Conservation (phyloP, 2,888 invertebrate species). For the Pandemis heparana region DNA sequence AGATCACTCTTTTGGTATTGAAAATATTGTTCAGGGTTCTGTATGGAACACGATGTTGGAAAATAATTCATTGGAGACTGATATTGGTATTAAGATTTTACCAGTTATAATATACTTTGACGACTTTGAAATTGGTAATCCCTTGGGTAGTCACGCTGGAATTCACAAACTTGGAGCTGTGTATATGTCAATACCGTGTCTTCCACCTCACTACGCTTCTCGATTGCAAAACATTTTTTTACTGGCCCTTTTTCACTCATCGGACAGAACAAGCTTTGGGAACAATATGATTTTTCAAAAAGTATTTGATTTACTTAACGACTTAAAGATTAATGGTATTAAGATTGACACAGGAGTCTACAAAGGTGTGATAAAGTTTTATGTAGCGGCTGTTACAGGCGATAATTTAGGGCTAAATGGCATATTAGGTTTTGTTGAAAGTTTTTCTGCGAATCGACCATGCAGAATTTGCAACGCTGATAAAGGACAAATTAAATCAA, state of each 20-base stretch:
- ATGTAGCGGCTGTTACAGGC: slow-evolving; percentile 8
- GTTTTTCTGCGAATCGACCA: slow-evolving; percentile 16
- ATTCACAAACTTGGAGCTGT: slow-evolving; percentile 23
- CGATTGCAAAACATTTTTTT: slow-evolving; percentile 6
- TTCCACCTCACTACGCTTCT: slow-evolving; percentile 3
- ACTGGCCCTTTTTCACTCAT: slow-evolving; percentile 4
- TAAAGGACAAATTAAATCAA: not conserved
- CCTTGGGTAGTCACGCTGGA: slow-evolving; percentile 34
- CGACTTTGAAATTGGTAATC: slow-evolving; percentile 41
- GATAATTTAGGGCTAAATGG: slow-evolving; percentile 19
- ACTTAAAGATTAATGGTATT: slow-evolving; percentile 5
- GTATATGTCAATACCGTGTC: slow-evolving; percentile 5
- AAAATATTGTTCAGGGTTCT: too few relatives aligned
- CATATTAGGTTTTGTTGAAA: slow-evolving; percentile 13
- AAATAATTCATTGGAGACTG: too few relatives aligned
- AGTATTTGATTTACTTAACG: slow-evolving; percentile 8
- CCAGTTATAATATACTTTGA: slow-evolving; percentile 16
- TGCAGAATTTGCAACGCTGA: slow-evolving; percentile 11
- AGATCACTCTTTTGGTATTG: too few relatives aligned
- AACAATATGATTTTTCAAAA: slow-evolving; percentile 3
- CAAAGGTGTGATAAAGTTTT: slow-evolving; percentile 8
- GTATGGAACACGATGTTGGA: too few relatives aligned
- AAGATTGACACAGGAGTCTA: not conserved
- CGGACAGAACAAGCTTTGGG: too few relatives aligned
- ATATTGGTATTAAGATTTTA: too few relatives aligned